Evolutionary conservation across 2,113 vertebrate genomes (phyloP), one percentile per base, ranked within the genome.

Genomic region (Semicossyphus pulcher): DNA sequence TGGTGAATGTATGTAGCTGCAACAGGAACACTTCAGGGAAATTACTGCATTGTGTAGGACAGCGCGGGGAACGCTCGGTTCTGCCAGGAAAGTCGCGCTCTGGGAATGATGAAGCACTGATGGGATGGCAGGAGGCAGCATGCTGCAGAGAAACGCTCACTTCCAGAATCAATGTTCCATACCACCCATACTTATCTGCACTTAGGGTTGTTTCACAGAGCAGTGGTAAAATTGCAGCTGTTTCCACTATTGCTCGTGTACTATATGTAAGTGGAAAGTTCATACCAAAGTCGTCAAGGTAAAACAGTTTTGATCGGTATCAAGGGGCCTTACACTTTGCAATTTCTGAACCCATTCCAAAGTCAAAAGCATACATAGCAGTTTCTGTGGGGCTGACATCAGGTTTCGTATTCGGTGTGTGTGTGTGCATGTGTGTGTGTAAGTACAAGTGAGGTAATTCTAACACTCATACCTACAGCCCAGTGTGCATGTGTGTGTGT

Each of bases 101-200:
- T 42, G 80, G 81, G 83, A 87, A 86, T 88, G 84, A 89, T 91
- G 81, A 80, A 90, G 79, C 66, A 53, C 75, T 76, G 85, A 74
- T 71, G 78, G 78, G 83, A 81, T 80, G n/a, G 81, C 68, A 72
- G 75, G 53, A 59, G 86, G 76, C 84, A 90, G 85, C 67, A 32
- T 51, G 61, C 77, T 77, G 82, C 65, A 78, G 80, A 90, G 72
- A 72, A 87, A 85, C 25, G 80, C 82, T 84, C 82, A 84, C 84
- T 84, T 90, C 76, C 41, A 83, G 73, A 90, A 87, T 86, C 86
- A 90, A 84, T 86, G 76, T 83, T 78, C 87, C 83, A 80, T 86
- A 80, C 80, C 53, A 48, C 47, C 76, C 66, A 61, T 78, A 83
- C 84, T 88, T 84, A 88, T 83, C 65, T 86, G 84, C 78, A 79